Base-by-base conservation (phyloP, 2,888 invertebrate genomes). In the Platypus cylindrus region DNA sequence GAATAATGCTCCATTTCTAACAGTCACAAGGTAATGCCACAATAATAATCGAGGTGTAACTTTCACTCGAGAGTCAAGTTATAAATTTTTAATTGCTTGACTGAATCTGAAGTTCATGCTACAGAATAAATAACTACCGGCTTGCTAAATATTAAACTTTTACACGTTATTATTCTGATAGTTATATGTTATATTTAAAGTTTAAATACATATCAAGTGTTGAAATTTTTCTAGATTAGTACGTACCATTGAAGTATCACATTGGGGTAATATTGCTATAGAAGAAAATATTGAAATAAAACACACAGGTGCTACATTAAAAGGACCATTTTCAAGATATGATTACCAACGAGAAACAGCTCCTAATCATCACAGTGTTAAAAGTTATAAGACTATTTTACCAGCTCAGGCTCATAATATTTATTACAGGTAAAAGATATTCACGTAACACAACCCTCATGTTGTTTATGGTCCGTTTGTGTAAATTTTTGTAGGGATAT, bases 241-340 rank as follows among this genome's bases (percentile, higher is more conserved):
- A 49, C 73, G 98, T 30, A 66, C 76, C 0, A 83, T 99, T 50
- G 97, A 98, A 65, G 77, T 99, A 2, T 98, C 97, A 0, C 97
- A 98, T 59, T 99, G 98, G 98, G 97, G 97, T 5, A 95, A 97
- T 55, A 87, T 99, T 51, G 97, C 97, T 14, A 73, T 99, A 1
- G 94, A 97, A 58, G 98, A 99, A 59, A 77, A 81, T 5, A 75
- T 97, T 47, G 89, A 94, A 58, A 69, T 98, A 45, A 68, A 79
- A 13, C 97, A 99, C 55, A 81, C 84, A 28, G 98, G 98, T 25
- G 97, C 98, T 8, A 70, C 75, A 43, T 64, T 99, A 24, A 93
- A 94, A 56, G 91, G 91, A 0, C 77, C 93, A 2, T 95, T 98
- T 66, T 97, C 97, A 2, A 75, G 98, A 24, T 93, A 94, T 62